These are phyloP conservation scores for Prietella phreatophila DNA, from an alignment of 2,113 vertebrate species.

Conservation along the genomic window DNA sequence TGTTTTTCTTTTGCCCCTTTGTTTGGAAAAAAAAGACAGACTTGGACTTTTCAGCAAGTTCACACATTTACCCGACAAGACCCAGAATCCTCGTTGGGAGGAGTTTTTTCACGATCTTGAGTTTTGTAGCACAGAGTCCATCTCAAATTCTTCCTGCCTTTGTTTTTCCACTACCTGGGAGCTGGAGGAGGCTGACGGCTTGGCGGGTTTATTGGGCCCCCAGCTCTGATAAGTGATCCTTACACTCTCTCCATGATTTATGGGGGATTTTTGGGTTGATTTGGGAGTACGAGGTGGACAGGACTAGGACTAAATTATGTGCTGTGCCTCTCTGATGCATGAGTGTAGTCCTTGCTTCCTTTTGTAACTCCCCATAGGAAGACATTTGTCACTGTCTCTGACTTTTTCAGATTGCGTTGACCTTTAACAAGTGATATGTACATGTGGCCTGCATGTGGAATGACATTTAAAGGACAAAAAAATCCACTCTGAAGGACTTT, in stretches of 20 bases:
- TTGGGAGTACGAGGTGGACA: constrained; percentile 16
- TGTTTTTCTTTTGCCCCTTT: constrained; percentile 48
- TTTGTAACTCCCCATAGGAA: constrained; percentile 1
- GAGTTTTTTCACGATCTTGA: not conserved
- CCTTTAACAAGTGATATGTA: not conserved
- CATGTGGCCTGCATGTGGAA: not conserved
- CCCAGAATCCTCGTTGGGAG: constrained; percentile 18
- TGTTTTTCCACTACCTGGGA: constrained; percentile 49
- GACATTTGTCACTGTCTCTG: not conserved
- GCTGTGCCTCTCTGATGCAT: constrained; percentile 6
- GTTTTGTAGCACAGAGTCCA: constrained; percentile 34
- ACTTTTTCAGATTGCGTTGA: not conserved
- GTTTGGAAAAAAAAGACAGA: constrained; percentile 19
- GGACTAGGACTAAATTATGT: constrained; percentile 28
- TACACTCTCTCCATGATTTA: constrained; percentile 30
- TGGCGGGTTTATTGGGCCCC: constrained; percentile 51
- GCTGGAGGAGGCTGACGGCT: constrained; percentile 32
- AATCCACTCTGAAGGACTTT: not conserved
- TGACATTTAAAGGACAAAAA: not conserved
- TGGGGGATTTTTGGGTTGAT: constrained; percentile 35
- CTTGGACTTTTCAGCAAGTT: constrained; percentile 28
- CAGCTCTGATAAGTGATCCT: constrained; percentile 43
- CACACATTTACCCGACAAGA: constrained; percentile 29
- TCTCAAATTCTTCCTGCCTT: constrained; percentile 52
- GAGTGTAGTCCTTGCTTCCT: constrained; percentile 4